A percentile compares a stretch with the other conserved stretches of the same genome.
Conservation (phyloP, 2,888 invertebrate genomes). For the Scaptodrosophila latifasciaeformis region DNA sequence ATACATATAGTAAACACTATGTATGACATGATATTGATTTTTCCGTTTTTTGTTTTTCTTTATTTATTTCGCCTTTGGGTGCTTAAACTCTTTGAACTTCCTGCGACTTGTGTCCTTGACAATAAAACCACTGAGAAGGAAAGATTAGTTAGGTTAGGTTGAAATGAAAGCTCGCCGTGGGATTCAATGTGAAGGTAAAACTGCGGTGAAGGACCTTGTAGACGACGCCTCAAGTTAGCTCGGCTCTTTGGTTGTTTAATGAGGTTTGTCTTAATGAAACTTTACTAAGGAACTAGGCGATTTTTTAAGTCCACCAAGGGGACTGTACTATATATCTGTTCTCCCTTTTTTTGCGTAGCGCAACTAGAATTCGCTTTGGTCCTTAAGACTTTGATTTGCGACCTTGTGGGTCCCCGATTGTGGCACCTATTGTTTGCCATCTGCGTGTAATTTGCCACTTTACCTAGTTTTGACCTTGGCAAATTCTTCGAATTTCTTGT, state of each 20-base stretch:
- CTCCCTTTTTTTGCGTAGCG: no score
- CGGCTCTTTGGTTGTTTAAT: no score
- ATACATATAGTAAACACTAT: slow-evolving; percentile 24
- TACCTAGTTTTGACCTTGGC: slow-evolving; percentile 50
- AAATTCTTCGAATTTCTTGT: slow-evolving; percentile 48
- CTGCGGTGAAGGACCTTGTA: slow-evolving; percentile 30
- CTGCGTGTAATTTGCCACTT: slow-evolving; percentile 55
- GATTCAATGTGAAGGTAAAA: slow-evolving; percentile 61
- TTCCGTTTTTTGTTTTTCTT: slow-evolving; percentile 35
- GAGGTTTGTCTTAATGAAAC: no score
- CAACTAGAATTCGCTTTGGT: not conserved
- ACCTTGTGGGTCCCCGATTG: no score
- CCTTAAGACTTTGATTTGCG: no score
- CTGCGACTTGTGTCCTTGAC: slow-evolving; percentile 52
- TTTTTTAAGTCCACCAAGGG: no score
- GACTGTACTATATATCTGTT: no score
- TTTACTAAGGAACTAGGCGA: no score
- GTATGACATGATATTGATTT: slow-evolving; percentile 46
- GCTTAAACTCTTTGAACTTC: slow-evolving; percentile 62
- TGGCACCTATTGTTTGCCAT: no score
- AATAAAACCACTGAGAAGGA: slow-evolving; percentile 21
- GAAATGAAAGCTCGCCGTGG: not conserved
- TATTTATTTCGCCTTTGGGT: no score
- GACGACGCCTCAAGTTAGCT: no score
- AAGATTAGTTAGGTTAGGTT: slow-evolving; percentile 33